Percentiles rank a stretch among this genome's conserved stretches.
phyloP scores from a whole-genome alignment of 2,888 invertebrate species.

The Clanis bilineata region DNA sequence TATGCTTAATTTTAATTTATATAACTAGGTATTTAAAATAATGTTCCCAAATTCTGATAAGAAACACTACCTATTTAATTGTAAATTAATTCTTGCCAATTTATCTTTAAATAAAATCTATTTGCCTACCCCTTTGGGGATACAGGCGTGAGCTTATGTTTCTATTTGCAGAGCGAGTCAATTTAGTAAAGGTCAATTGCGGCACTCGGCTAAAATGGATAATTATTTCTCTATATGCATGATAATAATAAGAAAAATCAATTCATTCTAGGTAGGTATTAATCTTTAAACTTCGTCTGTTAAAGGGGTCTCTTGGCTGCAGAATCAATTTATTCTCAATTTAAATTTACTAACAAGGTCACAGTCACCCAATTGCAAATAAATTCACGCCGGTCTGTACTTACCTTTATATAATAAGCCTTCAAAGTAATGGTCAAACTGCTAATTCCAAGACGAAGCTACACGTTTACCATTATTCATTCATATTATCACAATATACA shows the following conservation, averaged over 20 bases:
- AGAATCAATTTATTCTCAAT: slow-evolving; percentile 6
- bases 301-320: not conserved
- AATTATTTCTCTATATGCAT: not conserved
- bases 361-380: slow-evolving; percentile 1
- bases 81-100: too few species aligned
- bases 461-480: not conserved
- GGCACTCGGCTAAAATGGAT: too few species aligned
- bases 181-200: too few species aligned
- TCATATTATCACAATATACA: not conserved
- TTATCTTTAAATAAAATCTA: too few species aligned
- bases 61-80: too few species aligned
- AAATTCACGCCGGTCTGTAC: not conserved
- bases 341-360: slow-evolving; percentile 11
- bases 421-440: not conserved
- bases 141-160: too few species aligned
- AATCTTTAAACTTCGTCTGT: not conserved
- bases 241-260: not conserved
- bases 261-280: not conserved
- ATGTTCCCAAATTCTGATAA: too few species aligned
- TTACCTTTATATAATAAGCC: not conserved
- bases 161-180: too few species aligned
- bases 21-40: too few species aligned
- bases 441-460: not conserved
- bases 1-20: too few species aligned
- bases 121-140: too few species aligned